A percentile compares a stretch with the other conserved stretches of the same genome.
Evolutionary conservation across 1,140 invertebrate genomes (phyloP).

Genomic region (Calosoma granatense): DNA sequence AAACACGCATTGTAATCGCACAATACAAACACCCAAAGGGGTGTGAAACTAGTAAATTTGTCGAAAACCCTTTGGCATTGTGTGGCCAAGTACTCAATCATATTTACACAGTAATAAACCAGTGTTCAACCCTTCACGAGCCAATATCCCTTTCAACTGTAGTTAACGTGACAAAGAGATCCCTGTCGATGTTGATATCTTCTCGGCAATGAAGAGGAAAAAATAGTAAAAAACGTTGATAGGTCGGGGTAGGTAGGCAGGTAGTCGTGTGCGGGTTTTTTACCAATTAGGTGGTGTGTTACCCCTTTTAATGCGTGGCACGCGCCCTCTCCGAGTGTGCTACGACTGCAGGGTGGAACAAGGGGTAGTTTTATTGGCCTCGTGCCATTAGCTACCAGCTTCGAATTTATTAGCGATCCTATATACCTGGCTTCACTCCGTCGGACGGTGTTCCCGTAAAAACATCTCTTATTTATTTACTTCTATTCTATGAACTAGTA

Average conservation of each 20-base stretch:
- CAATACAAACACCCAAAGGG: too few species aligned
- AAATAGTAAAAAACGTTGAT: too few species aligned
- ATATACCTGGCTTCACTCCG: background rate
- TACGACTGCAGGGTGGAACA: background rate
- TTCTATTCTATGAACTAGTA: too few species aligned
- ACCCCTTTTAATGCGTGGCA: background rate
- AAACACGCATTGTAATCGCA: too few species aligned
- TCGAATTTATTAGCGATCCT: background rate
- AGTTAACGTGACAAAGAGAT: background rate
- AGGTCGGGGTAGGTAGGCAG: background rate
- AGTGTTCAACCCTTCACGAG: background rate
- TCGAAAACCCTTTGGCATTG: background rate
- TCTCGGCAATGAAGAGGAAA: background rate
- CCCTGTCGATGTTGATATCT: background rate
- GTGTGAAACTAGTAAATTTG: background rate
- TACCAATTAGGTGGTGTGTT: background rate
- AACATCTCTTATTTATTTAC: too few species aligned
- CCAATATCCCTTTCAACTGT: too few species aligned
- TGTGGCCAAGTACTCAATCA: background rate
- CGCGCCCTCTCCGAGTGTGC: background rate
- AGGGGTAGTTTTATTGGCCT: background rate
- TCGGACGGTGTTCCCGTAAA: background rate
- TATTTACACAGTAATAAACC: background rate
- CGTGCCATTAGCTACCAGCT: background rate
- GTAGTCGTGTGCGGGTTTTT: background rate